Base-by-base conservation (phyloP, 2,888 invertebrate species). In the Cryptus armator region DNA sequence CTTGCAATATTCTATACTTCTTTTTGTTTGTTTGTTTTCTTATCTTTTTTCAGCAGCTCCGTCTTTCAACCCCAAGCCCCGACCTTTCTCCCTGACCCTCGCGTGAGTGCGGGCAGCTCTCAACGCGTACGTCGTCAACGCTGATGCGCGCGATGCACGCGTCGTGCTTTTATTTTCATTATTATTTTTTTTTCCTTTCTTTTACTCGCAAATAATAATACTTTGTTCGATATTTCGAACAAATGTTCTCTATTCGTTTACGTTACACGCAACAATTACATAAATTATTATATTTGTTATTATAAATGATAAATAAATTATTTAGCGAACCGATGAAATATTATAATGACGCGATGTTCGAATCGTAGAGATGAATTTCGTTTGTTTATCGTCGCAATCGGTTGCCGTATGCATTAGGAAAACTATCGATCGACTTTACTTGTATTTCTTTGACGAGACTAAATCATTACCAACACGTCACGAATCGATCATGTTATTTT, bases 51-150 rank as follows among this genome's bases (percentile, higher is more conserved):
- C 95, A 95, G 95, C 95, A 94, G 93, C 94, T 93, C 94, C 94
- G 93, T 94, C 95, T 93, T 95, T 95, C 94, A 95, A 95, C 94
- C 94, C 95, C 89, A 95, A 95, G 94, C 95, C 95, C 89, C 94
- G 95, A 93, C 95, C 95, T 83, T 95, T 95, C 92, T 95, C 95
- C 94, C 93, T 95, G 91, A 94, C 94, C 90, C 91, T 94, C 91
- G 94, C 95, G 93, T 94, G 94, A 94, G 91, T 90, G 87, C 89
- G 82, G 92, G 91, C 92, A 93, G 92, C 93, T 93, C 93, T 93
- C 92, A 91, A 91, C 91, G 89, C 91, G 72, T 29, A 46, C 90
- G 88, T 88, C 90, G 84, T 79, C 81, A 71, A 82, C 76, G 68
- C 74, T 82, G 84, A 59, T 56, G 86, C 88, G 78, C 79, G 85